A percentile compares a stretch with the other conserved stretches of the same genome.
phyloP scores from a whole-genome alignment of 53 echinoderm and acorn worm genomes.

The Paracentrotus lividus region DNA sequence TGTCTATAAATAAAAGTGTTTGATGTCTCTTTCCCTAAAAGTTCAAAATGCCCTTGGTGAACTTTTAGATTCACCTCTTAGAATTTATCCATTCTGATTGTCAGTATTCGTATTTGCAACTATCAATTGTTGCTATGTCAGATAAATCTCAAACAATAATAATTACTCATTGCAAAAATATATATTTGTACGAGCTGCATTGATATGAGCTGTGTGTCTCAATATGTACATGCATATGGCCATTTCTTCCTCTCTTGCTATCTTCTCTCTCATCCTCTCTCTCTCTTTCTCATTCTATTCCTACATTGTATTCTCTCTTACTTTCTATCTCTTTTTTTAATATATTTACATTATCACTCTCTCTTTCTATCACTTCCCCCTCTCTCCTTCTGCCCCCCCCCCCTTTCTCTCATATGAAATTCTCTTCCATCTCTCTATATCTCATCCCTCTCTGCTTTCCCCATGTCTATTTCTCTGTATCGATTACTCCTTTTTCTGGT shows the following conservation, averaged over 20 bases:
- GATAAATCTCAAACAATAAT: neutral
- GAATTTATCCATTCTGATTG: neutral
- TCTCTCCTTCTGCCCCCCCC: neutral
- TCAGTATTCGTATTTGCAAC: neutral
- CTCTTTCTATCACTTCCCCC: neutral
- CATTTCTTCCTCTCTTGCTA: neutral
- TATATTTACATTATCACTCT: no score
- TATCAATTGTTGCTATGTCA: neutral
- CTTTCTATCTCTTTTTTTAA: neutral
- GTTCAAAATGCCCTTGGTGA: neutral
- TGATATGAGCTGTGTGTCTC: neutral
- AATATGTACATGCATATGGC: neutral
- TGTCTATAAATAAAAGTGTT: neutral
- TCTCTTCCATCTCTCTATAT: no score
- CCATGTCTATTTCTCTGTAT: neutral
- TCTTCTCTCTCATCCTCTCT: neutral
- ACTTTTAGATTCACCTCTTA: neutral
- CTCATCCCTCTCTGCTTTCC: neutral
- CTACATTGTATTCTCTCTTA: neutral
- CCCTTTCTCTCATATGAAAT: neutral
- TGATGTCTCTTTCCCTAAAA: neutral
- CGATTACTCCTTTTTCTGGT: constrained; percentile 27
- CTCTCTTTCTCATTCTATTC: neutral
- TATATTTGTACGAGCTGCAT: neutral
- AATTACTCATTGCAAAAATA: neutral